Conservation (phyloP, 2,888 invertebrate genomes). For the Dyspetes luteomarginatus region DNA sequence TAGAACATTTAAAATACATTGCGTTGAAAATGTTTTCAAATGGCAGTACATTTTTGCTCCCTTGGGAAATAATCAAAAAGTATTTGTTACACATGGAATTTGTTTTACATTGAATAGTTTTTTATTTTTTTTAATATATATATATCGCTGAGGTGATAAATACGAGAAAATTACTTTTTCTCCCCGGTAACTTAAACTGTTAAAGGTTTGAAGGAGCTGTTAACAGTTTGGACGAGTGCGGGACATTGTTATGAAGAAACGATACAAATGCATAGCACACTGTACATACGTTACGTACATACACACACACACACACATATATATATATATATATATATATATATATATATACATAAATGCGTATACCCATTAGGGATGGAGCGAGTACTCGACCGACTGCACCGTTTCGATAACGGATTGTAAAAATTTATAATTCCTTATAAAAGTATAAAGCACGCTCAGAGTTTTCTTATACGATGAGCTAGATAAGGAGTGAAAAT, state of each 20-base stretch:
- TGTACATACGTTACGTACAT: too few relatives aligned
- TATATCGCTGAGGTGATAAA: background rate
- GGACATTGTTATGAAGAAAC: constrained; percentile 45
- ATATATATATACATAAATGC: background rate
- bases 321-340: constrained; percentile 9
- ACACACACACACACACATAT: background rate
- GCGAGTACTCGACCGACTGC: constrained; percentile 10
- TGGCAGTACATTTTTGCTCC: too few relatives aligned
- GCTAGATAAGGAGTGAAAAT: background rate
- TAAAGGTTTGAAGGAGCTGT: constrained; percentile 14
- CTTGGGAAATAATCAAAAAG: too few relatives aligned
- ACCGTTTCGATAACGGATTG: constrained; percentile 57
- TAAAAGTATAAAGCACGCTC: constrained; percentile 44
- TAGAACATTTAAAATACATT: too few relatives aligned
- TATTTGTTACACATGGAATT: too few relatives aligned
- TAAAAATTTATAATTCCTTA: constrained; percentile 58
- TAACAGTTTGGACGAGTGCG: constrained; percentile 1
- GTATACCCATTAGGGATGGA: constrained; percentile 28
- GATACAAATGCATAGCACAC: constrained; percentile 6
- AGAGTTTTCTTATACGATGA: constrained; percentile 11
- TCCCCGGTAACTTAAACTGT: background rate
- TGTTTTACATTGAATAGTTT: too few relatives aligned
- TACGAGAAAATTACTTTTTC: background rate
- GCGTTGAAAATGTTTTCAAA: too few relatives aligned
- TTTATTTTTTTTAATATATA: too few relatives aligned